A percentile compares a stretch with the other conserved stretches of the same genome.
Conservation (phyloP, 1,140 invertebrate species). For the Mercenaria mercenaria region DNA sequence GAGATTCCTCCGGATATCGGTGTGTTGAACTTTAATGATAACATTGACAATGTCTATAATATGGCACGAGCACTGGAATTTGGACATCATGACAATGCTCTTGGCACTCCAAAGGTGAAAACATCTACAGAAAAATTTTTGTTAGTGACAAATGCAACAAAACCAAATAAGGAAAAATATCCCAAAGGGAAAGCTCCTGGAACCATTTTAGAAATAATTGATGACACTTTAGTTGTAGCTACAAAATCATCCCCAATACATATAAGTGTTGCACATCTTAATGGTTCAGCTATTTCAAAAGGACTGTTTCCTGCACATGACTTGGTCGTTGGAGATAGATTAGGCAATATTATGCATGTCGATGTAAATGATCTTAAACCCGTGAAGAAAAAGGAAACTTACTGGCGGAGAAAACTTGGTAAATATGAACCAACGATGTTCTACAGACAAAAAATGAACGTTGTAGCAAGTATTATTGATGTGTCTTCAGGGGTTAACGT, state of each 20-base stretch:
- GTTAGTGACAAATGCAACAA: slow-evolving; percentile 71
- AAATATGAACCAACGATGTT: slow-evolving; percentile 75
- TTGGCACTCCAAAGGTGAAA: slow-evolving; percentile 72
- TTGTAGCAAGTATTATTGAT: slow-evolving; percentile 73
- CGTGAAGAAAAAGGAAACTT: slow-evolving; percentile 72
- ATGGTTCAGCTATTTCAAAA: slow-evolving; percentile 60
- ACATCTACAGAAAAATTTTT: slow-evolving; percentile 69
- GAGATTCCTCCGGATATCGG: slow-evolving; percentile 72
- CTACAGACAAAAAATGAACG: slow-evolving; percentile 75
- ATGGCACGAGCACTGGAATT: slow-evolving; percentile 68
- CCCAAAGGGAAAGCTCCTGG: slow-evolving; percentile 46
- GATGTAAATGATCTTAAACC: slow-evolving; percentile 46
- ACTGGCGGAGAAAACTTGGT: slow-evolving; percentile 69
- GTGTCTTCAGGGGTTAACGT: slow-evolving; percentile 65
- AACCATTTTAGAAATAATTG: slow-evolving; percentile 70
- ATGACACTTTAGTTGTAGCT: slow-evolving; percentile 71
- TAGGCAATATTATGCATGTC: slow-evolving; percentile 18
- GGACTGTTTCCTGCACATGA: slow-evolving; percentile 53
- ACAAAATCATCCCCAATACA: slow-evolving; percentile 63
- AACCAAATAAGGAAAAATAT: not conserved
- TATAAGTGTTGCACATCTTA: slow-evolving; percentile 66
- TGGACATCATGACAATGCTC: slow-evolving; percentile 73
- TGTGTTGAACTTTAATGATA: slow-evolving; percentile 67
- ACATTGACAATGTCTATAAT: slow-evolving; percentile 62
- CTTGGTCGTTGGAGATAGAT: slow-evolving; percentile 44